phyloP scores from a whole-genome alignment of 2,888 invertebrate genomes.

The Dynastes hyllus region DNA sequence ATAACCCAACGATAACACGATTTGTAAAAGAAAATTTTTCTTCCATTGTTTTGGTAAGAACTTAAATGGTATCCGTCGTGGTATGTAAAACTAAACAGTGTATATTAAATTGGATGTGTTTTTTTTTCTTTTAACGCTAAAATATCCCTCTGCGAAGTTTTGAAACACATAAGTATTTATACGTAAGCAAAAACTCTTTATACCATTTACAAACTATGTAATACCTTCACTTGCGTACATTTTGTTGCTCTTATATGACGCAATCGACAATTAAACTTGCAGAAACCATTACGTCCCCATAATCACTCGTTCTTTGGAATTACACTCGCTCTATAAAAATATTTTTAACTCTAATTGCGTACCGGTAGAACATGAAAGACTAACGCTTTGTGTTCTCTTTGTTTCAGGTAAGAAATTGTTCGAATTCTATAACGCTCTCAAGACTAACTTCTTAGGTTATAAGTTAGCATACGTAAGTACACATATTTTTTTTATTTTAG shows the following conservation, averaged over 20 bases:
- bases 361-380: conserved; percentile 15
- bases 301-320: conserved; percentile 35
- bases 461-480: background rate
- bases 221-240: background rate
- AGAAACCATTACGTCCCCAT: conserved; percentile 22
- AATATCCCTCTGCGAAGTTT: no score
- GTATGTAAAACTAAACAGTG: no score
- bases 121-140: background rate
- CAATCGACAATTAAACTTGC: conserved; percentile 31
- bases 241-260: conserved; percentile 10
- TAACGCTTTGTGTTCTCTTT: conserved; percentile 31
- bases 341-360: conserved; percentile 16
- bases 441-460: background rate
- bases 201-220: background rate
- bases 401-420: conserved; percentile 38
- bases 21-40: no score
- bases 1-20: no score
- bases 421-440: background rate
- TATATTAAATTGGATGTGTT: background rate
- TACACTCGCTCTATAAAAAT: conserved; percentile 37
- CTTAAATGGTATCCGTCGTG: no score
- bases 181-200: background rate
- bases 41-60: no score
- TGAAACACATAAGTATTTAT: no score
- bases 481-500: no score